phyloP scores from a whole-genome alignment of 1,140 invertebrate species.

The Acromyrmex echinatior region DNA sequence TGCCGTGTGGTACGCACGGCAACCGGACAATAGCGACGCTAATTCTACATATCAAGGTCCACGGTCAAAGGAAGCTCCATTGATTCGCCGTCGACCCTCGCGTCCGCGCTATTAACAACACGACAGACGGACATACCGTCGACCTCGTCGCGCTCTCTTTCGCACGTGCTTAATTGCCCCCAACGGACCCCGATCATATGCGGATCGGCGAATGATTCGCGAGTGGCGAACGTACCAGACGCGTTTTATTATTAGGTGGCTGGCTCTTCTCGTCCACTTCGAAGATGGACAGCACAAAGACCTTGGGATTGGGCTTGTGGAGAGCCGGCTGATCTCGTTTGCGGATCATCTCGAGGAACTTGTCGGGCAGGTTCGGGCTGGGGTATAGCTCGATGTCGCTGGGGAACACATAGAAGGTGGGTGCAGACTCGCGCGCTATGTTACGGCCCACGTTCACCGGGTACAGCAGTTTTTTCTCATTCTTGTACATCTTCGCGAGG shows the following conservation, averaged over 20 bases:
- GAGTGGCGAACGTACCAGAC: slow-evolving; percentile 86
- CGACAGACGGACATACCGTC: slow-evolving; percentile 28
- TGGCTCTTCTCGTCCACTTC: slow-evolving; percentile 91
- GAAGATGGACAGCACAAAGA: slow-evolving; percentile 94
- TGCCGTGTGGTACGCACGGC: slow-evolving; percentile 16
- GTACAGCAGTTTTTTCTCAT: slow-evolving; percentile 93
- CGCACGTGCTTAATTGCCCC: slow-evolving; percentile 54
- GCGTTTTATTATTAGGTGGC: slow-evolving; percentile 92
- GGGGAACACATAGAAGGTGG: slow-evolving; percentile 94
- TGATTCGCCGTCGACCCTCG: slow-evolving; percentile 72
- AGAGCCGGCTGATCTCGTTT: slow-evolving; percentile 89
- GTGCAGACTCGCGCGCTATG: slow-evolving; percentile 92
- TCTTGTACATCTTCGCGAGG: slow-evolving; percentile 91
- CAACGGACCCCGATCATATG: not conserved
- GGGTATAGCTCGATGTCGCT: slow-evolving; percentile 96
- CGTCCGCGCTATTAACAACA: slow-evolving; percentile 55
- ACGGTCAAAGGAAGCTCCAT: slow-evolving; percentile 76
- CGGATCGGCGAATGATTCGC: no score
- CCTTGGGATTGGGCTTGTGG: slow-evolving; percentile 90
- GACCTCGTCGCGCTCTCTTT: slow-evolving; percentile 42
- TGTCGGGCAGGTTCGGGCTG: slow-evolving; percentile 91
- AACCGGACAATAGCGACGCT: slow-evolving; percentile 40
- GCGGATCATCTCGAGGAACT: slow-evolving; percentile 94
- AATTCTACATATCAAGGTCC: slow-evolving; percentile 72
- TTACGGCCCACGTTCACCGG: slow-evolving; percentile 96